Base-by-base conservation (phyloP, 1,140 invertebrate genomes). In the Harlomillsia oculata region DNA sequence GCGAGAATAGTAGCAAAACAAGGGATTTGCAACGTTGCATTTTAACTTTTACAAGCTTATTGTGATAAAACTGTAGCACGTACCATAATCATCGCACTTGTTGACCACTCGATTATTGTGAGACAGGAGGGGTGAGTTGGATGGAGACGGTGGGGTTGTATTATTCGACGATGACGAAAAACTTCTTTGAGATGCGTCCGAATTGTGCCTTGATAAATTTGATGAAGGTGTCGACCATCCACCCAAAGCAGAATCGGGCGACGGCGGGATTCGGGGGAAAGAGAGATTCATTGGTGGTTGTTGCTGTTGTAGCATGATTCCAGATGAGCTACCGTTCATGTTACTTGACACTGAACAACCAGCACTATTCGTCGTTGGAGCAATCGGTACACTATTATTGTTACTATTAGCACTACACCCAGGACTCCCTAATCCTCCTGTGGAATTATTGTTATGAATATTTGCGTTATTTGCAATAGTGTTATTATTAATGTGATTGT, bases 61-160 rank as follows among this genome's bases (percentile, higher is more conserved):
- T 21, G 26, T 9, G 52, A 32, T 30, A 48, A 32, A 18, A 11
- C 5, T 18, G 18, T 36, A 5, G 26, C 8, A 18, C 53, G 51
- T 53, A 65, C 64, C 64, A 44, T 41, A 62, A 40, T 65, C 64
- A n/a, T 65, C 64, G 25, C 53, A 58, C 39, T 58, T 64, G 50
- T 62, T 71, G 67, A 60, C 59, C 59, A 59, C 54, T 55, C 61
- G 43, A 50, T 68, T 68, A n/a, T n/a, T n/a, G 68, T 41, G 72
- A 62, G 60, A 74, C 72, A 89, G 85, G 28, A 90, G 82, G 11
- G 87, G 88, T 28, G 87, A 89, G 67, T 91, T 87, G 4, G 85
- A 89, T 8, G 88, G 88, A 9, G 81, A 82, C 13, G 76, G 76
- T 26, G 76, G 76, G 21, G 77, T 75, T 13, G 75, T 75, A 39